Evolutionary conservation across 2,888 invertebrate species (phyloP).

Genomic region (Heliconius cydno): DNA sequence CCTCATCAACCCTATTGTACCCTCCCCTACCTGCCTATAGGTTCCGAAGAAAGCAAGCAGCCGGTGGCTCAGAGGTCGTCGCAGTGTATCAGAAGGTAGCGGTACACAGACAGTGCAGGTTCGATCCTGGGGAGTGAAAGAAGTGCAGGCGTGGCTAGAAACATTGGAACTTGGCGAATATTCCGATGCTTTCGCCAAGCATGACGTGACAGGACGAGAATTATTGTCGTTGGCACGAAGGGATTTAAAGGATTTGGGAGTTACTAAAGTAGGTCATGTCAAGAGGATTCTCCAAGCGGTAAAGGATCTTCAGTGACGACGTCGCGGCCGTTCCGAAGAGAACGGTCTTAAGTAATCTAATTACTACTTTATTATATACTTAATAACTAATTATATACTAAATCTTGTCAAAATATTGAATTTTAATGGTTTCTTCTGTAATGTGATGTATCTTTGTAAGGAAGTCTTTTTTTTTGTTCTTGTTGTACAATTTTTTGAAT

Average conservation of each 20-base stretch:
- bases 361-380: background rate
- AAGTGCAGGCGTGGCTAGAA: conserved; percentile 96
- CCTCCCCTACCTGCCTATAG: conserved; percentile 57
- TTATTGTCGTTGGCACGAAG: conserved; percentile 92
- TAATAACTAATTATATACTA: background rate
- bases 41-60: conserved; percentile 69
- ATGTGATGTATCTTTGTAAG: conserved; percentile 12
- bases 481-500: background rate
- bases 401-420: conserved; percentile 8
- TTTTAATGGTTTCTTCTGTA: conserved; percentile 16
- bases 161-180: conserved; percentile 95
- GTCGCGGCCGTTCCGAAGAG: conserved; percentile 79
- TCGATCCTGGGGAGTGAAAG: conserved; percentile 91
- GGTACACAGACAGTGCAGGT: conserved; percentile 64
- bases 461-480: background rate
- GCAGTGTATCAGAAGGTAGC: conserved; percentile 72
- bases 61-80: conserved; percentile 72
- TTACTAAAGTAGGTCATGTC: conserved; percentile 97
- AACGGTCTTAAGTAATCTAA: conserved; percentile 62
- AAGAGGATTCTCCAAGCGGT: conserved; percentile 97
- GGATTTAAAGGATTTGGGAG: conserved; percentile 94
- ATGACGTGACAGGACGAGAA: conserved; percentile 96
- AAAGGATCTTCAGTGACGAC: conserved; percentile 87
- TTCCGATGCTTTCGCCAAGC: conserved; percentile 93
- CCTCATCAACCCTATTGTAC: conserved; percentile 38